phyloP scores from a whole-genome alignment of 2,888 invertebrate species.

The Meteorus colon region DNA sequence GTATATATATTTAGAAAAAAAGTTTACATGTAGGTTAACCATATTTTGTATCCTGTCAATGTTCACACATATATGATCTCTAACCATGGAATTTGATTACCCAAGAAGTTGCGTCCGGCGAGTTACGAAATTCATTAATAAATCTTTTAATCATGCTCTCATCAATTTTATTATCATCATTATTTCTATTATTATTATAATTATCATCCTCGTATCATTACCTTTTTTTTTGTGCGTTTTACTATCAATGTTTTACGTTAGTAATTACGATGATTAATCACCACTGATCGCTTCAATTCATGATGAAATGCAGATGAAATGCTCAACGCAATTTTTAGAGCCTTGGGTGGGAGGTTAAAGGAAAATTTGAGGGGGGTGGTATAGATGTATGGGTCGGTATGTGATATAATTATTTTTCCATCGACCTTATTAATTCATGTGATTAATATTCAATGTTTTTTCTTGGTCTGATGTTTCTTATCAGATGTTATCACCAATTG shows the following conservation, averaged over 20 bases:
- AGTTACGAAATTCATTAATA: constrained; percentile 12
- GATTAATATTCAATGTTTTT: no score
- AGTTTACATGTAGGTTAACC: not conserved
- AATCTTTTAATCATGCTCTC: constrained; percentile 20
- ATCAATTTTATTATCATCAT: constrained; percentile 5
- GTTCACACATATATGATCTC: constrained; percentile 2
- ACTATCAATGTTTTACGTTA: not conserved
- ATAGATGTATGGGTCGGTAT: constrained; percentile 13
- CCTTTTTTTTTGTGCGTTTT: not conserved
- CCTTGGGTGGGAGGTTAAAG: not conserved
- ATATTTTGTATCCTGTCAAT: not conserved
- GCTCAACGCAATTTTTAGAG: not conserved
- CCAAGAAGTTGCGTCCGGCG: constrained; percentile 13
- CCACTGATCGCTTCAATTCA: not conserved
- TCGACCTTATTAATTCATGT: constrained; percentile 23
- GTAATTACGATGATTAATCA: not conserved
- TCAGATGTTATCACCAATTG: no score
- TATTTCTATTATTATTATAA: not conserved
- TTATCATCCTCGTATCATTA: not conserved
- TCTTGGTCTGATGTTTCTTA: no score
- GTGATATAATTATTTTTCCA: constrained; percentile 12
- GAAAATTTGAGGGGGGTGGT: not conserved
- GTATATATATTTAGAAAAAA: not conserved
- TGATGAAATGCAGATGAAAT: not conserved
- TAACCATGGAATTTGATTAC: constrained; percentile 19